Evolutionary conservation across 2,113 vertebrate genomes (phyloP), one percentile per base, ranked within the genome.

Genomic region (Recurvirostra avosetta): DNA sequence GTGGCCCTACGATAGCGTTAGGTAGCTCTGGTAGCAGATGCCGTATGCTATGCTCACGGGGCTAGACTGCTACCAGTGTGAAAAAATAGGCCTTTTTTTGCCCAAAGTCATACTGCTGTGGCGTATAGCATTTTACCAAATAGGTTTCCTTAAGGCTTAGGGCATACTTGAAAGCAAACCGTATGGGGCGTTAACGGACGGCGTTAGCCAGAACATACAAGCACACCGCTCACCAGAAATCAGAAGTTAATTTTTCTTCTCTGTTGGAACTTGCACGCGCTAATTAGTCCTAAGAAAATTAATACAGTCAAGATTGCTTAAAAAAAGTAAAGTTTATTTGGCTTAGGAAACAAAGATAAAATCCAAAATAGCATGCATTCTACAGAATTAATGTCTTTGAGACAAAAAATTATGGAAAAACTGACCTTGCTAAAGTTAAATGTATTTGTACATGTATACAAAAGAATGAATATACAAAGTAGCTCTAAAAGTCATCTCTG

Each of bases 1-100:
- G 0, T 6, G 63, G 6, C 47, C 26, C 63, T 12, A 27, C 0
- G 0, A 43, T 9, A 58, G 30, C 0, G 0, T 10, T 12, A 56
- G 34, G 40, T 22, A 55, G 9, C 62, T 70, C 50, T 70, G 49
- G 12, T 72, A 8, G 47, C 45, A 38, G 34, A 32, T 23, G 41
- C 47, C 1, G 0, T 10, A 19, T 21, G 43, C 73, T 59, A 4
- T 9, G 26, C 12, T 47, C 12, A 4, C 12, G 6, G 19, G 56
- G 47, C 47, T 38, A 32, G 29, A 16, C 50, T 14, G 62, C 45
- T 55, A 32, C 41, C 23, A 41, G 26, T 9, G 18, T 27, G 65
- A 47, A 91, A 85, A 82, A 92, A 47, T 2, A 88, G 72, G 14
- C 55, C 16, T 19, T 55, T 53, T 9, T 40, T 89, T 56, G 40